Evolutionary conservation across 2,888 invertebrate species (phyloP), one percentile per base, ranked within the genome.

Genomic region (Chaetogeoica ovagalla): DNA sequence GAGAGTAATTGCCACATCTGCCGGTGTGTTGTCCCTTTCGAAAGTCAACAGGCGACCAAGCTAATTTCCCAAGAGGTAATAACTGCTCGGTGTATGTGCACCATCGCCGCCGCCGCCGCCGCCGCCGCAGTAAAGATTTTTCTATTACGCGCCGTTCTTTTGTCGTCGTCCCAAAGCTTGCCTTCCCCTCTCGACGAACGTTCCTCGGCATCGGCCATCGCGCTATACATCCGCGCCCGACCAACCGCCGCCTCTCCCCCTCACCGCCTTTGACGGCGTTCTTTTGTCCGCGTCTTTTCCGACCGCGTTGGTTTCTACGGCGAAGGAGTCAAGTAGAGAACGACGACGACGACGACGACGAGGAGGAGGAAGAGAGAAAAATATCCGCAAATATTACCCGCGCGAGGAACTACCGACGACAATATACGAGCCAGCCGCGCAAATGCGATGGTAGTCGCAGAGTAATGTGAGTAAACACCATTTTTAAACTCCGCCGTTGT

Each of bases 51-150:
- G 77, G 77, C 77, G 43, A 9, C 43, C 77, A 69, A 19, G 77
- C 77, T 79, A 79, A 79, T 79, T 79, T 79, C 77, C 77, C 77
- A 79, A 79, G 77, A 79, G 77, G 77, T 79, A 79, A 79, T 79
- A 79, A 79, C 70, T 55, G 55, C 77, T 37, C 37, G 60, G 30
- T 30, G 30, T 30, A 30, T 30, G 4, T 30, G 30, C 4, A 30
- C 30, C n/a, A n/a, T n/a, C 30, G 30, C 30, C 30, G 55, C 15
- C n/a, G 21, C 69, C 52, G 63, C 77, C 30, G 30, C 30, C 30
- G 55, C 15, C n/a, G 21, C 69, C 52, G 63, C 77, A 55, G 69
- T 79, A 79, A 79, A 79, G 77, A 69, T 79, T 79, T 79, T 79
- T 79, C 77, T 79, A 79, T 79, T 79, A 79, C 77, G 70, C 68